A percentile compares a stretch with the other conserved stretches of the same genome.
Conservation (phyloP, 2,113 vertebrate genomes). For the Calypte anna region DNA sequence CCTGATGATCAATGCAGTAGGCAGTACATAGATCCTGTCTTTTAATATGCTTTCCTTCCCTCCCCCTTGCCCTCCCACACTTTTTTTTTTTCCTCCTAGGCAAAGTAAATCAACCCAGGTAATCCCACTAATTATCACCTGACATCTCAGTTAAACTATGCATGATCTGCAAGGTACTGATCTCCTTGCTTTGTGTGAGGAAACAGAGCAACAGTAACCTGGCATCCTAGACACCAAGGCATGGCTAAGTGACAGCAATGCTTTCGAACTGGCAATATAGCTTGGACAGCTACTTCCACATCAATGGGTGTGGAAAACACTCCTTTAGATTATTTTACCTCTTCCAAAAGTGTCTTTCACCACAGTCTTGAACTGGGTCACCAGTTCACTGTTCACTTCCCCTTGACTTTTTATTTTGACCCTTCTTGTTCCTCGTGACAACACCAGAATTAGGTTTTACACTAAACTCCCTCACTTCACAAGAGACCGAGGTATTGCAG, state of each 20-base stretch:
- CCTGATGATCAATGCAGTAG: background rate
- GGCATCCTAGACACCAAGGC: background rate
- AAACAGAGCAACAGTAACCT: background rate
- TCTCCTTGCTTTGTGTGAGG: background rate
- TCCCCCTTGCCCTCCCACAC: accelerated
- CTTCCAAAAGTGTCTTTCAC: background rate
- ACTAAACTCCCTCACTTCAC: background rate
- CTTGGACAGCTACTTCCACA: background rate
- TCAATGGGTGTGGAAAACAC: background rate
- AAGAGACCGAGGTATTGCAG: background rate
- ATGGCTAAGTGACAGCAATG: background rate
- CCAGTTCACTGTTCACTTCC: background rate
- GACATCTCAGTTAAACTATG: background rate
- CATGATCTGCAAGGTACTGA: background rate
- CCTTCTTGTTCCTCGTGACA: background rate
- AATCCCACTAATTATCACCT: background rate
- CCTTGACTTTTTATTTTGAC: background rate
- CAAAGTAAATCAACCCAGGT: background rate
- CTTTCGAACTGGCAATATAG: background rate
- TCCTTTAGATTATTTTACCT: background rate
- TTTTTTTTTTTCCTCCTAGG: background rate
- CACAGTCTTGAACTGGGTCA: background rate
- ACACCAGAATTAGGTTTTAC: background rate
- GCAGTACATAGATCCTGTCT: background rate
- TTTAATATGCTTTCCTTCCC: background rate